Evolutionary conservation across 2,797 vertebrate species (phyloP).

Genomic region (Acrossocheilus wenchowensis): DNA sequence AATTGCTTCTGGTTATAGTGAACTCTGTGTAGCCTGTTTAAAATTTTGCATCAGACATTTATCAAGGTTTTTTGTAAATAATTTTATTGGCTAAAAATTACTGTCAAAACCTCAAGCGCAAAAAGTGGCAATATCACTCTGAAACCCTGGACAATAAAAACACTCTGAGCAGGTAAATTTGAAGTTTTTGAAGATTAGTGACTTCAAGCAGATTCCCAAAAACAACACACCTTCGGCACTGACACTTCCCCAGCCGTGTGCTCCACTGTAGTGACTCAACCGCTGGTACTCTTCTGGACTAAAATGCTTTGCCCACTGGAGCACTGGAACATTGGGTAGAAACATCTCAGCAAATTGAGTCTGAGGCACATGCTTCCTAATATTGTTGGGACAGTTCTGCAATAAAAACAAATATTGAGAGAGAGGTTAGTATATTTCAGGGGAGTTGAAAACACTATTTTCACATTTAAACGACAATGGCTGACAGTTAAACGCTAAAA

Average conservation of each 20-base stretch:
- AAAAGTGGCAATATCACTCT: neutral
- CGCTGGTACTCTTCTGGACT: conserved; percentile 68
- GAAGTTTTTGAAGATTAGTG: neutral
- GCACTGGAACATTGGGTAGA: conserved; percentile 72
- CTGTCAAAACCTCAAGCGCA: neutral
- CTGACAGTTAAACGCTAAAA: neutral
- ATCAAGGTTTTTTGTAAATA: neutral
- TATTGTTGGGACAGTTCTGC: conserved; percentile 71
- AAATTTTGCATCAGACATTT: neutral
- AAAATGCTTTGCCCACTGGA: conserved; percentile 78
- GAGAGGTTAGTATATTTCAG: neutral
- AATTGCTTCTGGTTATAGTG: neutral
- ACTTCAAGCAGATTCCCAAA: neutral
- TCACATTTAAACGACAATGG: neutral
- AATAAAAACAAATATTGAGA: neutral
- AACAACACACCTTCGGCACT: conserved; percentile 66
- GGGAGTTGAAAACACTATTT: neutral
- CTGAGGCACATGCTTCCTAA: conserved; percentile 60
- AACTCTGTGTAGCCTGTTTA: neutral
- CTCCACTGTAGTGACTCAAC: conserved; percentile 69
- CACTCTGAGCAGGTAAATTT: neutral
- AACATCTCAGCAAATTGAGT: conserved; percentile 61
- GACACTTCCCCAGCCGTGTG: conserved; percentile 77
- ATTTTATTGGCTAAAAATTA: neutral
- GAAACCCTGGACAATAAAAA: neutral